Percentiles rank a stretch among this genome's conserved stretches.
Evolutionary conservation across 2,888 invertebrate species (phyloP).

Genomic region (Scaptomyza reducta): DNA sequence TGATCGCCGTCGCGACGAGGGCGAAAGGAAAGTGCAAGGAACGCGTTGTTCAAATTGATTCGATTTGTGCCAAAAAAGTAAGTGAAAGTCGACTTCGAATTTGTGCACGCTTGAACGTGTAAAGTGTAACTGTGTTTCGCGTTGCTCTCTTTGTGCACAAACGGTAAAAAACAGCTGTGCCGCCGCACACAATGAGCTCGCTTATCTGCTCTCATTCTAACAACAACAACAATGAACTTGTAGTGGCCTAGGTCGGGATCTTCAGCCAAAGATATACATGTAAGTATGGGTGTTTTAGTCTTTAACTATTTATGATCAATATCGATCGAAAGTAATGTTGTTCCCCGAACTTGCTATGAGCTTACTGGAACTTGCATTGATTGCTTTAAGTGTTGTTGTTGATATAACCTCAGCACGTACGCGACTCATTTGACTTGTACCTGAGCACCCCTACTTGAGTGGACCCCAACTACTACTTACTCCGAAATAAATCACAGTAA

Average conservation of each 20-base stretch:
- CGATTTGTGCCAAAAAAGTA: constrained; percentile 42
- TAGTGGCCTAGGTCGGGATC: not conserved
- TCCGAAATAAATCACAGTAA: constrained; percentile 63
- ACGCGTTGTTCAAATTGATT: constrained; percentile 51
- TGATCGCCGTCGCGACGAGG: constrained; percentile 38
- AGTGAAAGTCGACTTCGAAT: constrained; percentile 47
- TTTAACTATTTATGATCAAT: too few relatives aligned
- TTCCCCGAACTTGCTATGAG: not conserved
- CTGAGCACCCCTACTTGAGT: constrained; percentile 2
- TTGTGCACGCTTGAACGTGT: too few relatives aligned
- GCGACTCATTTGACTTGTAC: constrained; percentile 52
- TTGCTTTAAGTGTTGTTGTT: not conserved
- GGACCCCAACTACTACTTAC: not conserved
- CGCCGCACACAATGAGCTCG: not conserved
- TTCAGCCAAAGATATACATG: constrained; percentile 11
- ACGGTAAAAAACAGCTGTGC: constrained; percentile 14
- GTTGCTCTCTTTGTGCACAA: constrained; percentile 5
- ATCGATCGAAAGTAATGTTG: too few relatives aligned
- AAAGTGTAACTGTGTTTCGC: constrained; percentile 11
- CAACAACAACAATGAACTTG: constrained; percentile 1
- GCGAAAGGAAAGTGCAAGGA: constrained; percentile 57
- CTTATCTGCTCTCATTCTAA: not conserved
- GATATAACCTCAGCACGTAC: constrained; percentile 43
- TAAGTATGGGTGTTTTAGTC: constrained; percentile 22
- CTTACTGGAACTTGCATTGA: not conserved